Evolutionary conservation across 2,113 vertebrate species (phyloP).

Genomic region (Phoenicopterus ruber): DNA sequence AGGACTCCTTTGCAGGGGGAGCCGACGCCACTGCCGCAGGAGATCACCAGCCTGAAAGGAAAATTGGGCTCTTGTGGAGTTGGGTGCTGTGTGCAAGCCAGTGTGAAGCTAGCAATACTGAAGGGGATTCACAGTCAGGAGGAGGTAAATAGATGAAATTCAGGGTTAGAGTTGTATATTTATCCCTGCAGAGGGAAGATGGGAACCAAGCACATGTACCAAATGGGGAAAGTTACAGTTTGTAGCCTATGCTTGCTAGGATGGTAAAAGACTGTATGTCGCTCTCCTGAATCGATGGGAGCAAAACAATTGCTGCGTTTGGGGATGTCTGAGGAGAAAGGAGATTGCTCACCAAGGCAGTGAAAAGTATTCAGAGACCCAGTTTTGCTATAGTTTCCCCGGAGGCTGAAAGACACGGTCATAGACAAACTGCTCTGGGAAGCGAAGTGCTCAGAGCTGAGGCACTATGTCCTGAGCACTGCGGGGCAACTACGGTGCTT

Average conservation of each 20-base stretch:
- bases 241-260: background rate
- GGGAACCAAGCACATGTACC: background rate
- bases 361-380: background rate
- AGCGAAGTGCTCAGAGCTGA: background rate
- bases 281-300: background rate
- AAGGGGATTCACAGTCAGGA: background rate
- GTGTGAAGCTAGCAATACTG: background rate
- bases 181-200: background rate
- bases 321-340: background rate
- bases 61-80: background rate
- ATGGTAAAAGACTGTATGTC: background rate
- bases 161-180: background rate
- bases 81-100: background rate
- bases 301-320: background rate
- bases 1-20: background rate
- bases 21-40: background rate
- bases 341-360: background rate
- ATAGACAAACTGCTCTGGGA: background rate
- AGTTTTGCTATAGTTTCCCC: background rate
- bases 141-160: background rate
- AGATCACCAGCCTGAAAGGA: constrained; percentile 17
- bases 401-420: background rate
- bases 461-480: background rate
- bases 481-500: fast-evolving
- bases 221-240: background rate